Evolutionary conservation across 2,888 invertebrate genomes (phyloP).

Genomic region (Orthonevra nobilis): DNA sequence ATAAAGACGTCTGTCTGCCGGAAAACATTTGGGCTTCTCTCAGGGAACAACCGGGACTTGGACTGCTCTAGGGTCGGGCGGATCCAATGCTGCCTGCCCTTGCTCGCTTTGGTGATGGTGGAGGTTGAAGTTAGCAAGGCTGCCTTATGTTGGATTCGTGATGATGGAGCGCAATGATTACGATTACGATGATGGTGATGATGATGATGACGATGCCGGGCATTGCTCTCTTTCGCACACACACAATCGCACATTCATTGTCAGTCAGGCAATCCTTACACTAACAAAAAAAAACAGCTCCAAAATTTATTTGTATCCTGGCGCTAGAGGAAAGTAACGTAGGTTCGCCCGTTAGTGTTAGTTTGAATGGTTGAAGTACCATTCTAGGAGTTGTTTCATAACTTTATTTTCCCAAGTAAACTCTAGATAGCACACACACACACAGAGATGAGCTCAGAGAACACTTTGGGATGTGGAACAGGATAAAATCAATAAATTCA

Average conservation of each 20-base stretch:
- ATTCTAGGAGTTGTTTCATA: conserved; percentile 38
- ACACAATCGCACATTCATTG: conserved; percentile 14
- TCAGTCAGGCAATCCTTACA: not conserved
- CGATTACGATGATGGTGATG: conserved; percentile 42
- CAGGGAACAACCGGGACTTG: conserved; percentile 58
- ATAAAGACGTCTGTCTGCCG: conserved; percentile 66
- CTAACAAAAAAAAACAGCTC: conserved; percentile 27
- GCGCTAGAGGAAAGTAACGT: conserved; percentile 53
- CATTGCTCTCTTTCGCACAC: conserved; percentile 60
- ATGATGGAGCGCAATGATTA: conserved; percentile 41
- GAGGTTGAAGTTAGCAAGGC: not conserved
- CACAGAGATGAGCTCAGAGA: conserved; percentile 21
- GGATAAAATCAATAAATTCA: conserved; percentile 64
- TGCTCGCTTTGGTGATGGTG: too few relatives aligned
- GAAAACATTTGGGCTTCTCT: conserved; percentile 65
- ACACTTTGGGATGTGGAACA: conserved; percentile 59
- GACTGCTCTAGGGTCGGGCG: conserved; percentile 29
- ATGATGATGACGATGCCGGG: conserved; percentile 57
- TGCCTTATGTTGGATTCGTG: conserved; percentile 2
- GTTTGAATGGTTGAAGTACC: conserved; percentile 44
- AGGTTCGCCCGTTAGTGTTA: conserved; percentile 34
- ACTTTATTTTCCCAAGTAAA: conserved; percentile 1
- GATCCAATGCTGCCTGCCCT: too few relatives aligned
- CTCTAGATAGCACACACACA: conserved; percentile 3
- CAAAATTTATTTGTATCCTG: conserved; percentile 43